Percentiles rank a stretch among this genome's conserved stretches.
These are phyloP conservation scores for Trissolcus japonicus DNA, from an alignment of 2,888 invertebrate species.

Conservation along the genomic window DNA sequence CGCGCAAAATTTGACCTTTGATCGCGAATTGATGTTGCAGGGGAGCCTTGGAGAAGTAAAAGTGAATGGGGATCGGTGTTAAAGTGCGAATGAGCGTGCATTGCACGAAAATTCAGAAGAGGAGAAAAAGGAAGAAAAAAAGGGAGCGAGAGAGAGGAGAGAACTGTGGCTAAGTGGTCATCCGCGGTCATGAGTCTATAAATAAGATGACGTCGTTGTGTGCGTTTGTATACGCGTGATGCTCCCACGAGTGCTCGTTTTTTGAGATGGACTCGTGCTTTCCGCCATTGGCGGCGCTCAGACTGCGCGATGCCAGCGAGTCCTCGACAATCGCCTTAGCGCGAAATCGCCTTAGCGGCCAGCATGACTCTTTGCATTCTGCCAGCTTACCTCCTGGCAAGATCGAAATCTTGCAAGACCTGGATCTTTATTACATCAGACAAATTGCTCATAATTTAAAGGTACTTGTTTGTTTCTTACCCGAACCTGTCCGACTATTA, in stretches of 20 bases:
- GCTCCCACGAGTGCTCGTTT: constrained; percentile 13
- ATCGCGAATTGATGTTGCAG: constrained; percentile 14
- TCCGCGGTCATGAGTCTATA: constrained; percentile 12
- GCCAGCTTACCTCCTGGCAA: constrained; percentile 68
- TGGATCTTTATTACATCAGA: constrained; percentile 78
- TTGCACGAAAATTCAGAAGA: constrained; percentile 3
- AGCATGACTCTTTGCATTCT: constrained; percentile 58
- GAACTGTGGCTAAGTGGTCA: no score
- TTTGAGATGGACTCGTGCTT: constrained; percentile 77
- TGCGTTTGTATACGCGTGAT: constrained; percentile 6
- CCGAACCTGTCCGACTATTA: no score
- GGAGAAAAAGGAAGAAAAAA: constrained; percentile 22
- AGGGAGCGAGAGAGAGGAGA: constrained; percentile 2
- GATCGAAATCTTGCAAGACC: constrained; percentile 77
- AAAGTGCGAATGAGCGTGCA: neutral
- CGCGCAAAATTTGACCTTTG: constrained; percentile 17
- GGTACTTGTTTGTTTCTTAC: constrained; percentile 68
- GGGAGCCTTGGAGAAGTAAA: constrained; percentile 18
- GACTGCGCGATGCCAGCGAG: constrained; percentile 72
- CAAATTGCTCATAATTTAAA: constrained; percentile 79
- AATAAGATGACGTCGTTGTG: constrained; percentile 19
- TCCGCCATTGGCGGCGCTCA: constrained; percentile 76
- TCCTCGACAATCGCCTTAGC: constrained; percentile 62
- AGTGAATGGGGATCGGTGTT: constrained; percentile 16
- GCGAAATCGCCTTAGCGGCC: constrained; percentile 69